phyloP scores from a whole-genome alignment of 1,140 invertebrate genomes.

The Apis mellifera region Amel_HAv3.1 CM009938.2:7653501-7654000 shows the following conservation, averaged over 20 bases:
- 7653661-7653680: not conserved
- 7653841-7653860: not conserved
- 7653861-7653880: not conserved
- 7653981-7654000: not conserved
- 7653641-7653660: not conserved
- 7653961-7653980: not conserved
- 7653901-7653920: constrained; percentile 35
- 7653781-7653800: not conserved
- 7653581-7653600: not conserved
- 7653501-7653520: not conserved
- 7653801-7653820: not conserved
- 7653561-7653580: not conserved
- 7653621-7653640: constrained; percentile 20
- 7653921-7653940: not conserved
- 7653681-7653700: too few species aligned
- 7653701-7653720: too few species aligned
- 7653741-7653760: not conserved
- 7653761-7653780: not conserved
- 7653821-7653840: not conserved
- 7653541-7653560: not conserved
- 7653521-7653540: not conserved
- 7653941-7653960: constrained; percentile 5
- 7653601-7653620: constrained; percentile 13
- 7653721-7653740: too few species aligned
- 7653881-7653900: constrained; percentile 23